Percentiles rank a stretch among this genome's conserved stretches.
phyloP scores from a whole-genome alignment of 2,797 vertebrate species.

The Liparis tanakae region DNA sequence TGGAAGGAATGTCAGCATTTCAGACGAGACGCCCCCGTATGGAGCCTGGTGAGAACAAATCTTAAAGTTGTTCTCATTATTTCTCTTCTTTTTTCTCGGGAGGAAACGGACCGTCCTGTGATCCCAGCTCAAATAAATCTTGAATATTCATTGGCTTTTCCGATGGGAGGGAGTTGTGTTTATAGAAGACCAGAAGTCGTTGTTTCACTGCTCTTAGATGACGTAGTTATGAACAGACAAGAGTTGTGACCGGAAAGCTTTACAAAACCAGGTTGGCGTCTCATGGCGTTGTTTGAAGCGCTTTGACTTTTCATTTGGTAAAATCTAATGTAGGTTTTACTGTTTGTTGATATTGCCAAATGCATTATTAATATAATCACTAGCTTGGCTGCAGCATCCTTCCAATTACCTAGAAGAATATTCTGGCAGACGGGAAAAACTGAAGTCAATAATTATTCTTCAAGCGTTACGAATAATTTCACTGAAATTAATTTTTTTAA shows the following conservation, averaged over 20 bases:
- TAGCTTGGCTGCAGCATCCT: constrained; percentile 11
- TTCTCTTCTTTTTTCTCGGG: constrained; percentile 25
- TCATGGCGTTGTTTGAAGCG: not conserved
- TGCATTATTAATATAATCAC: constrained; percentile 20
- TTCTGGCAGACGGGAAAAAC: not conserved
- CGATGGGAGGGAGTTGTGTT: constrained; percentile 2
- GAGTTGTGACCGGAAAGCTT: constrained; percentile 1
- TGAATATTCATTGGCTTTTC: constrained; percentile 25
- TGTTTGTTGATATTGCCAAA: constrained; percentile 15
- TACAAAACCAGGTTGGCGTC: not conserved
- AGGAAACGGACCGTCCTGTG: constrained; percentile 30
- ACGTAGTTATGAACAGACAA: constrained; percentile 7
- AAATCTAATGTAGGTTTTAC: constrained; percentile 13
- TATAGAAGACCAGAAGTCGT: not conserved
- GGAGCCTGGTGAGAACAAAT: constrained; percentile 34
- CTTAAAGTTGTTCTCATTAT: not conserved
- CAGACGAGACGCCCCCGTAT: constrained; percentile 19
- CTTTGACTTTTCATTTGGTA: constrained; percentile 9
- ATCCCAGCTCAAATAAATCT: constrained; percentile 40
- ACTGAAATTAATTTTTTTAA: not conserved
- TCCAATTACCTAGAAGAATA: constrained; percentile 17
- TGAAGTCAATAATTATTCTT: not conserved
- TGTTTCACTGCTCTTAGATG: constrained; percentile 15
- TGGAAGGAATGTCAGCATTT: constrained; percentile 48
- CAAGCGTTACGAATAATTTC: not conserved